A percentile compares a stretch with the other conserved stretches of the same genome.
Conservation (phyloP, 2,888 invertebrate genomes). For the Pilophorus perplexus region DNA sequence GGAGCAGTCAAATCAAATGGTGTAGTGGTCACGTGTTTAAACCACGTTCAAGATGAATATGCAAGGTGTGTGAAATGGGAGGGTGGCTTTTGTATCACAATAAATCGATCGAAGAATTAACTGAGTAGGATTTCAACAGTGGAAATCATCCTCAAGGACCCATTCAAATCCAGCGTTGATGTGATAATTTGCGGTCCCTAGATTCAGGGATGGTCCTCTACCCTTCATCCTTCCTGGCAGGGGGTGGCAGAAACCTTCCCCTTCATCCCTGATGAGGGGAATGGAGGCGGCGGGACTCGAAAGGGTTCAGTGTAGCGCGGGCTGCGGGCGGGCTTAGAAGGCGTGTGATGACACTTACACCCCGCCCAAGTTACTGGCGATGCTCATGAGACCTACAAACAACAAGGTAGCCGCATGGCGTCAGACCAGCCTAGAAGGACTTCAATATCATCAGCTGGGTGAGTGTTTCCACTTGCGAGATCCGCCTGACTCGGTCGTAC, state of each 20-base stretch:
- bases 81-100: no score
- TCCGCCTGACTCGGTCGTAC: background rate
- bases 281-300: slow-evolving; percentile 11
- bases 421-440: slow-evolving; percentile 39
- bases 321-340: slow-evolving; percentile 30
- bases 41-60: no score
- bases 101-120: no score
- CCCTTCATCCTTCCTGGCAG: slow-evolving; percentile 1
- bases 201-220: slow-evolving; percentile 12
- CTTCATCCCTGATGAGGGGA: background rate
- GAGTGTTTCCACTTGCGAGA: no score
- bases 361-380: slow-evolving; percentile 31
- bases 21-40: no score
- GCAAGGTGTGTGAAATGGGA: no score
- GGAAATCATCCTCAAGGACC: no score
- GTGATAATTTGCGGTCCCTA: slow-evolving; percentile 31
- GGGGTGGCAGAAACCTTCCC: slow-evolving; percentile 4
- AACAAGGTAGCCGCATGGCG: slow-evolving; percentile 39
- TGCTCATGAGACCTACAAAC: slow-evolving; percentile 39
- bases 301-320: slow-evolving; percentile 32
- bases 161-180: no score
- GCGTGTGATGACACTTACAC: slow-evolving; percentile 33
- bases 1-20: no score
- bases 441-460: slow-evolving; percentile 39
- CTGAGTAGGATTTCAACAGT: no score